phyloP scores from a whole-genome alignment of 2,113 vertebrate genomes.

The Chaenocephalus aceratus region DNA sequence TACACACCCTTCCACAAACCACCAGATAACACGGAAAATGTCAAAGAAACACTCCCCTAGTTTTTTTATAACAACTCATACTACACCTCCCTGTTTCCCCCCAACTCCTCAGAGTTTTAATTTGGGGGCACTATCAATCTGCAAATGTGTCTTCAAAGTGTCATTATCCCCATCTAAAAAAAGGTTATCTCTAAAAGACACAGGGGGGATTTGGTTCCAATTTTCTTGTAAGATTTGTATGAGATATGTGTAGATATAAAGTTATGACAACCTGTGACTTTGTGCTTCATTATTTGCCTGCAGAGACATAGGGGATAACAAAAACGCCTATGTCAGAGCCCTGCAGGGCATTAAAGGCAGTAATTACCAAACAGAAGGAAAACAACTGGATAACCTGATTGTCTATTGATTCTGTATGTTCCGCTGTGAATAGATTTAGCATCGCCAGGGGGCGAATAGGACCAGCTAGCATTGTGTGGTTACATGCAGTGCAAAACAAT shows the following conservation, averaged over 20 bases:
- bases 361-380: constrained; percentile 62
- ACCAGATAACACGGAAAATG: not conserved
- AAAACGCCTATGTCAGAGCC: constrained; percentile 18
- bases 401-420: constrained; percentile 69
- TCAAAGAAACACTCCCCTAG: no score
- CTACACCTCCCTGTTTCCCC: no score
- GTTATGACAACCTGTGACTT: not conserved
- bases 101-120: constrained; percentile 2
- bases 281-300: constrained; percentile 10
- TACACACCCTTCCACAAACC: not conserved
- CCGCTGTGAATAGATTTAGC: constrained; percentile 43
- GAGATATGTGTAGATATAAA: not conserved
- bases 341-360: constrained; percentile 42
- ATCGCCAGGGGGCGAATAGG: not conserved
- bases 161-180: not conserved
- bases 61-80: not conserved
- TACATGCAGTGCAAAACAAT: constrained; percentile 14
- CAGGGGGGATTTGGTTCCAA: not conserved
- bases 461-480: constrained; percentile 1
- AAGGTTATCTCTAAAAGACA: not conserved
- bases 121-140: not conserved
- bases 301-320: constrained; percentile 26
- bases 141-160: not conserved
- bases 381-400: constrained; percentile 70
- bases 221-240: not conserved